Evolutionary conservation across 2,797 vertebrate species (phyloP).

Genomic region (Lycodopsis pacificus): DNA sequence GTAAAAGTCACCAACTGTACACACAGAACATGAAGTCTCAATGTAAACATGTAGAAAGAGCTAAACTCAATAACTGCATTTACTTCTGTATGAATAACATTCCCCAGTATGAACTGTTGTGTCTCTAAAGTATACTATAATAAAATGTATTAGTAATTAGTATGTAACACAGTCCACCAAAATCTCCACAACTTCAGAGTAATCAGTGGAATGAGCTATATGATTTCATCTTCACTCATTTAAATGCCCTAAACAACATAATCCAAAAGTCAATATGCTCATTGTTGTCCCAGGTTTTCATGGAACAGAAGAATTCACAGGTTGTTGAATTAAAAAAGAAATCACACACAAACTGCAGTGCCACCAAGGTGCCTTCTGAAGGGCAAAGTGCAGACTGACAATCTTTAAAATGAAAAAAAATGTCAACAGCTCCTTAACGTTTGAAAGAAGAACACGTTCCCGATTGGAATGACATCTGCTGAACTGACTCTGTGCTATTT

Average conservation of each 20-base stretch:
- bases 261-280: conserved; percentile 44
- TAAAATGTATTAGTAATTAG: conserved; percentile 28
- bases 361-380: conserved; percentile 64
- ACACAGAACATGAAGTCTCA: conserved; percentile 59
- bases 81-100: conserved; percentile 29
- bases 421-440: conserved; percentile 47
- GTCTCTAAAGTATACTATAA: background rate
- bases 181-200: conserved; percentile 62
- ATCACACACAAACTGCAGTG: conserved; percentile 76
- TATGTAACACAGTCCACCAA: conserved; percentile 44
- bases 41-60: conserved; percentile 73
- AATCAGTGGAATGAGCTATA: conserved; percentile 60
- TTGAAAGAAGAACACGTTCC: conserved; percentile 28
- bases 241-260: conserved; percentile 74
- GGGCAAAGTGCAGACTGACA: conserved; percentile 78
- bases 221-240: conserved; percentile 39
- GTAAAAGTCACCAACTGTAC: conserved; percentile 54
- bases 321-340: conserved; percentile 57
- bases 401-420: conserved; percentile 24
- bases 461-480: conserved; percentile 43
- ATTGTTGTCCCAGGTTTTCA: conserved; percentile 45
- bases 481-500: conserved; percentile 36
- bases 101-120: conserved; percentile 1
- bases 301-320: conserved; percentile 72
- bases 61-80: conserved; percentile 53